Evolutionary conservation across 2,797 vertebrate genomes (phyloP).

Genomic region (Melanotaenia pygmaea): DNA sequence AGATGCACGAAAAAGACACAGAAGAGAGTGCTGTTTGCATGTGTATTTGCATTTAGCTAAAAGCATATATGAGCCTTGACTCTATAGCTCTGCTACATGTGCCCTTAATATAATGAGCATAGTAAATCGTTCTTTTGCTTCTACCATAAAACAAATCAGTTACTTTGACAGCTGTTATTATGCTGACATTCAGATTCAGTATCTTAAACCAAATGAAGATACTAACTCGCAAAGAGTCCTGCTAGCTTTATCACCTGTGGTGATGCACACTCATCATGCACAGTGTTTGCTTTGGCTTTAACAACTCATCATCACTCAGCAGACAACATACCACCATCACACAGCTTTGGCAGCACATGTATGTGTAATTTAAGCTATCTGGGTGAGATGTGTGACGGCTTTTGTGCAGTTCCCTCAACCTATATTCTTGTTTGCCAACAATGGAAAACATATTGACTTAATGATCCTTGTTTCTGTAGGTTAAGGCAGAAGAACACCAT

Average conservation of each 20-base stretch:
- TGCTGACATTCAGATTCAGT: neutral
- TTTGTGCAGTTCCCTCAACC: neutral
- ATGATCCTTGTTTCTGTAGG: neutral
- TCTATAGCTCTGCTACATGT: slow-evolving; percentile 4
- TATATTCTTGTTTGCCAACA: slow-evolving; percentile 4
- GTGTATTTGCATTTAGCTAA: no score
- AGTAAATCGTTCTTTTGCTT: neutral
- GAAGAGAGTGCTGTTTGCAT: no score
- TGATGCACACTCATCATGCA: slow-evolving; percentile 39
- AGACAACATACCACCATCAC: slow-evolving; percentile 48
- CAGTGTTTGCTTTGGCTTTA: slow-evolving; percentile 32
- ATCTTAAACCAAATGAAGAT: slow-evolving; percentile 20
- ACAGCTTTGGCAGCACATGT: slow-evolving; percentile 47
- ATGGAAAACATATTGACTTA: neutral
- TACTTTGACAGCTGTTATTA: slow-evolving; percentile 1
- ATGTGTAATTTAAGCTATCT: slow-evolving; percentile 17
- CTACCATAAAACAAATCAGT: neutral
- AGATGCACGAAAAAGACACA: no score
- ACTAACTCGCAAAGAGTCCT: slow-evolving; percentile 9
- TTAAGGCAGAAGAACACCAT: neutral
- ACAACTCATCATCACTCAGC: slow-evolving; percentile 35
- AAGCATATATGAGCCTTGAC: no score
- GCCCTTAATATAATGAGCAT: neutral
- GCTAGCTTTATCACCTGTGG: slow-evolving; percentile 31
- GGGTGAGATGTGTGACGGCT: neutral